Evolutionary conservation across 37 sponge, comb jelly and placozoan genomes (phyloP), one percentile per base, ranked within the genome.

Genomic region (Aplysina aerophoba): DNA sequence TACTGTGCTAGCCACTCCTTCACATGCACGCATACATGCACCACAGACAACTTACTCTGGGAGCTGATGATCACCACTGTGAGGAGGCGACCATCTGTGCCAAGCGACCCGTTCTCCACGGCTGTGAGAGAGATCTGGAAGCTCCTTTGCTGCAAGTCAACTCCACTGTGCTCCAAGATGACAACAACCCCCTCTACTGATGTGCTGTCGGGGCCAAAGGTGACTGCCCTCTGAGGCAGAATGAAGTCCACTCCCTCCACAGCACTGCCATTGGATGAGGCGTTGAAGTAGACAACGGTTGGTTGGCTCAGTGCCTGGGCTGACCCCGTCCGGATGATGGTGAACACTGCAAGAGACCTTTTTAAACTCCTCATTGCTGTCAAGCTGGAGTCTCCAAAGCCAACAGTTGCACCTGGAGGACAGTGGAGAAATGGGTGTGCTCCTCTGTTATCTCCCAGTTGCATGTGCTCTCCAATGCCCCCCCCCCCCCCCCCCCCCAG

Each of bases 21-120:
- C n/a, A n/a, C n/a, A n/a, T n/a, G n/a, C n/a, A n/a, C n/a, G n/a
- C n/a, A n/a, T n/a, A n/a, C n/a, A 44, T 44, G 50, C 50, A 44
- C 8, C 50, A 11, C 50, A 44, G 50, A 44, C 50, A 44, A 44
- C 50, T 44, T 44, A 44, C 50, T 11, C 50, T 44, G 50, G 8
- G 50, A 44, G 50, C 50, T 44, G 50, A 44, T 8, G 8, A 44
- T 44, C 6, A 44, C 50, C 37, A 75, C 53, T 40, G 54, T 20
- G 2, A 75, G 50, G 15, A 39, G 25, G 41, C 41, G 78, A n/a
- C 78, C 78, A 75, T 75, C 78, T 50, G 37, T 15, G 41, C 41
- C 78, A 19, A 21, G 37, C 17, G 54, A n/a, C 38, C 78, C 78
- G 41, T 75, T 75, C n/a, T 40, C 54, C 78, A 75, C 78, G 19